Conservation (phyloP, 2,113 vertebrate species). For the Oxyruncus cristatus region DNA sequence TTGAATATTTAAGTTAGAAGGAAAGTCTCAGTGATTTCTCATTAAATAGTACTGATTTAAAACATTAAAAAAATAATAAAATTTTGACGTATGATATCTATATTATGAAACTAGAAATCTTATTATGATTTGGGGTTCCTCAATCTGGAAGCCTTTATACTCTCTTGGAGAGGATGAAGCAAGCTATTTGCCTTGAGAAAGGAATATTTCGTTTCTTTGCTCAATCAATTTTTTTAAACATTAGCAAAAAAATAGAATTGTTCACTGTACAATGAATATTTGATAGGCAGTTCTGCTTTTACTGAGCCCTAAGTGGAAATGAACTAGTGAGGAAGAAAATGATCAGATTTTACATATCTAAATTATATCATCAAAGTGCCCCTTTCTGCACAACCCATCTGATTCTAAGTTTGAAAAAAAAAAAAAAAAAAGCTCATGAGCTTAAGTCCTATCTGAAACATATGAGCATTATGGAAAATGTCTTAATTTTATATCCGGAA, state of each 20-base stretch:
- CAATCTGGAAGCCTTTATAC: neutral
- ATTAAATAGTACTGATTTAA: neutral
- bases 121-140: neutral
- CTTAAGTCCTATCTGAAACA: neutral
- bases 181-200: neutral
- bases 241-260: conserved; percentile 8
- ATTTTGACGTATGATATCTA: fast-evolving
- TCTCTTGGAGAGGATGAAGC: neutral
- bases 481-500: neutral
- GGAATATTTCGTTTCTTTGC: neutral
- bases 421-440: neutral
- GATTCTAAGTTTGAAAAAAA: neutral
- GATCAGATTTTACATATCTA: neutral
- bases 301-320: neutral
- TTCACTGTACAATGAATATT: conserved; percentile 11
- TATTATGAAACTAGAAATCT: neutral
- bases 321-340: conserved; percentile 11
- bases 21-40: neutral
- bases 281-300: conserved; percentile 5
- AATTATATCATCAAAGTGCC: neutral
- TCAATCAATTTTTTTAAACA: neutral
- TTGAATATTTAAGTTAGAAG: neutral
- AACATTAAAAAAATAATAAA: neutral
- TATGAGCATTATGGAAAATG: neutral
- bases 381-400: neutral